phyloP scores from a whole-genome alignment of 2,113 vertebrate species.

The Tauraco erythrolophus region DNA sequence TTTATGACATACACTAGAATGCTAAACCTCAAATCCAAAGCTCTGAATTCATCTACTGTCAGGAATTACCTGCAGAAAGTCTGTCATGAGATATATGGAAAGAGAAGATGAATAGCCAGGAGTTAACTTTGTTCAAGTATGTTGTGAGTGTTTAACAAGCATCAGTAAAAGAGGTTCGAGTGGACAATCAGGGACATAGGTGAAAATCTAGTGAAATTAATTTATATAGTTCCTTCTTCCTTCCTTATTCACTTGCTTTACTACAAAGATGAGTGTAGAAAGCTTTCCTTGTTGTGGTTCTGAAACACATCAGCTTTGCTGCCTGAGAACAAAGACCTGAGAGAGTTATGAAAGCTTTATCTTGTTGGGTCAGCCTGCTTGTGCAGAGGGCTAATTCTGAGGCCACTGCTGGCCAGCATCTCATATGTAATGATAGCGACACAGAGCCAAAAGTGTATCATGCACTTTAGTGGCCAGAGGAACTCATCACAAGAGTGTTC shows the following conservation, averaged over 20 bases:
- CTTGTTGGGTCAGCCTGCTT: neutral
- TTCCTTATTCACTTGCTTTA: neutral
- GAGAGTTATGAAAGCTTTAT: neutral
- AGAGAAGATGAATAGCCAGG: neutral
- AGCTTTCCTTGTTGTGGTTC: neutral
- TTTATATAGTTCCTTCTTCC: neutral
- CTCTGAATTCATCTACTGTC: neutral
- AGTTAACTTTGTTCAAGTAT: neutral
- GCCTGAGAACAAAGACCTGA: neutral
- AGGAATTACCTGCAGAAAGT: neutral
- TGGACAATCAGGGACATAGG: neutral
- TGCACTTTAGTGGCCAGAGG: neutral
- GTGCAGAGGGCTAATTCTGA: neutral
- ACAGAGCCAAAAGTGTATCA: neutral
- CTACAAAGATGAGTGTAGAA: fast-evolving
- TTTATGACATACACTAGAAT: neutral
- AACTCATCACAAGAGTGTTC: neutral
- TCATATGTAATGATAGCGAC: neutral
- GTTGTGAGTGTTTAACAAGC: neutral
- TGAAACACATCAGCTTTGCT: neutral
- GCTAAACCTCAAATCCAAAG: neutral
- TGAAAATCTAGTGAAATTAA: neutral
- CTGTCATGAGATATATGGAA: neutral
- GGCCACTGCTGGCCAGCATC: neutral
- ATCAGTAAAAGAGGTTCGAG: neutral